phyloP scores from a whole-genome alignment of 2,113 vertebrate genomes.

The Seriola aureovittata region DNA sequence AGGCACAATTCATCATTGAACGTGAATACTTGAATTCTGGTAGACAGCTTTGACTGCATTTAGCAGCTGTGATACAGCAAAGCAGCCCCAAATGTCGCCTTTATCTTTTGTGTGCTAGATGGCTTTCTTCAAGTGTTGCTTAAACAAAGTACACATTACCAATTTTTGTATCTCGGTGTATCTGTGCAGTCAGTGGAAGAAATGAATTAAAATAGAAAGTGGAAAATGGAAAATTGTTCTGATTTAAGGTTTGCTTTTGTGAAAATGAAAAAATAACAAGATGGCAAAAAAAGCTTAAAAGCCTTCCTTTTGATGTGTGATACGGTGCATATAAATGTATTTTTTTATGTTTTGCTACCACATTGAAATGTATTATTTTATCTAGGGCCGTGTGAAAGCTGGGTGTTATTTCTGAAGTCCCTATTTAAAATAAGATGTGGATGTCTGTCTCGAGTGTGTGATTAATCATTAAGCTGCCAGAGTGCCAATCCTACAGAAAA shows the following conservation, averaged over 20 bases:
- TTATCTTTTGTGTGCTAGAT: slow-evolving; percentile 12
- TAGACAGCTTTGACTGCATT: not conserved
- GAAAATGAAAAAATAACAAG: slow-evolving; percentile 20
- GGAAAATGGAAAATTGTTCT: not conserved
- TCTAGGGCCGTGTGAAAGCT: slow-evolving; percentile 15
- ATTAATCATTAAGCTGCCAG: slow-evolving; percentile 53
- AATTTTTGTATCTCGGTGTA: slow-evolving; percentile 28
- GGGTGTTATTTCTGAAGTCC: slow-evolving; percentile 9
- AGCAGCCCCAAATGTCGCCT: slow-evolving; percentile 48
- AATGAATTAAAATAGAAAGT: slow-evolving; percentile 2
- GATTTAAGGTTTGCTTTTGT: slow-evolving; percentile 21
- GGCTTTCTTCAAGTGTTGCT: slow-evolving; percentile 31
- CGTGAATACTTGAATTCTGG: not conserved
- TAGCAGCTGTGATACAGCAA: slow-evolving; percentile 3
- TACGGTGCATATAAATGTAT: slow-evolving; percentile 37
- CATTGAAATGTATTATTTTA: slow-evolving; percentile 40
- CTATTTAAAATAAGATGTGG: slow-evolving; percentile 21
- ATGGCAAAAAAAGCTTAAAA: slow-evolving; percentile 21
- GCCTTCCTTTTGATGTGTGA: slow-evolving; percentile 52
- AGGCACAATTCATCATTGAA: not conserved
- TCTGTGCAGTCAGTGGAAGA: slow-evolving; percentile 16
- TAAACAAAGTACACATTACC: slow-evolving; percentile 24
- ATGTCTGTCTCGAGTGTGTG: slow-evolving; percentile 32
- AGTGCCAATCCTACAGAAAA: slow-evolving; percentile 63
- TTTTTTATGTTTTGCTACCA: slow-evolving; percentile 26